Base-by-base conservation (phyloP, 2,797 vertebrate species). In the Acanthiza pusilla region DNA sequence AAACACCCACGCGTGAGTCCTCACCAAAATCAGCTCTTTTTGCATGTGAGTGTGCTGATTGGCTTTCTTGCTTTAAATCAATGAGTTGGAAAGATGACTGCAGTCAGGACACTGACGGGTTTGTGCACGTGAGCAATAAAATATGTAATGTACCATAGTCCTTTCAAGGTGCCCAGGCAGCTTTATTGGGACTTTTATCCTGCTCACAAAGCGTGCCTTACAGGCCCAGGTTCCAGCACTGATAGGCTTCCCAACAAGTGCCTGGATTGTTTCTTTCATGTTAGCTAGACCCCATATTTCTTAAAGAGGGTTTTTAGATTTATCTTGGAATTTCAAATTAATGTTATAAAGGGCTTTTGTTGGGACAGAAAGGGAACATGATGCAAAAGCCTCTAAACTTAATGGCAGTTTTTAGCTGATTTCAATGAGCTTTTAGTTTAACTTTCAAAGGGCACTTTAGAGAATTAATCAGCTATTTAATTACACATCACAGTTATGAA, bases 121-220 rank as follows among this genome's bases (percentile, higher is more conserved):
- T 94, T 89, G 65, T 67, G 23, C 47, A 18, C 30, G 45, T 67
- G 47, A 58, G 42, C 43, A 84, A 57, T 78, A 80, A 86, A 92
- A 78, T 45, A 29, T 8, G 23, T 58, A 47, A 88, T 42, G n/a
- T 45, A 78, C 18, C 20, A n/a, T 45, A n/a, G 9, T 43, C n/a
- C 43, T 82, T 93, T 67, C 70, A 77, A 93, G 90, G 73, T n/a
- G 20, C 83, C 42, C 88, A 88, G 36, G 14, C 65, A 82, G 10
- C 45, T 96, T 92, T 70, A 85, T 16, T 76, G 60, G 67, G 25
- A 55, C 91, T 94, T 92, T 75, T 38, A 85, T 87, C 89, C 81
- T 79, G 48, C 43, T 88, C 63, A 76, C 91, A 76, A 94, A 89
- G 11, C 85, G 76, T 78, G 48, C 71, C 74, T 73, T n/a, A 73